Evolutionary conservation across 2,797 vertebrate genomes (phyloP).

Genomic region (Rhinogobio ventralis): DNA sequence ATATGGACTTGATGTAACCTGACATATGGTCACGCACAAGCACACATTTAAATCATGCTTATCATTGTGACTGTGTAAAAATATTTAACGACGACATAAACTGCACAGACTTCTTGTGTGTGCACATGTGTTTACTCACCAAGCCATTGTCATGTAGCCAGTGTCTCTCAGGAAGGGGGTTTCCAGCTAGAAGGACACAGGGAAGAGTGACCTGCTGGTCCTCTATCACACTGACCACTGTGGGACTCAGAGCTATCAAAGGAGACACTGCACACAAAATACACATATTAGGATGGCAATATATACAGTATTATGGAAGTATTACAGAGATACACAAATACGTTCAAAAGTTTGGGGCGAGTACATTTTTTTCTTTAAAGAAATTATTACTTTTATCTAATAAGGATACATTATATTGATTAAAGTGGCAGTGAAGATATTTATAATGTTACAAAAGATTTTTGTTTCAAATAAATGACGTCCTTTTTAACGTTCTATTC

Average conservation of each 20-base stretch:
- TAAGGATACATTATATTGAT: not conserved
- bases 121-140: conserved; percentile 76
- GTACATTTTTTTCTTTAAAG: not conserved
- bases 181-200: conserved; percentile 91
- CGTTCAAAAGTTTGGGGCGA: not conserved
- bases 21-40: conserved; percentile 11
- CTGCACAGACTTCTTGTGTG: not conserved
- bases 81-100: not conserved
- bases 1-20: conserved; percentile 90
- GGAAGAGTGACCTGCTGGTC: conserved; percentile 92
- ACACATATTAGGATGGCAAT: conserved; percentile 52
- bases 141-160: conserved; percentile 91
- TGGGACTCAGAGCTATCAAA: conserved; percentile 87
- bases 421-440: not conserved
- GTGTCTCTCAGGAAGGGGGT: conserved; percentile 90
- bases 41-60: not conserved
- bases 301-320: conserved; percentile 34
- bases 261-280: conserved; percentile 80
- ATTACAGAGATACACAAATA: conserved; percentile 1
- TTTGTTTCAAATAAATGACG: not conserved
- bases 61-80: not conserved
- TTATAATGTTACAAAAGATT: not conserved
- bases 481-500: too few relatives aligned
- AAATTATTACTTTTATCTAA: not conserved
- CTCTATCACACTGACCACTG: conserved; percentile 86